phyloP scores from a whole-genome alignment of 2,888 invertebrate species.

The Zhuqinia jingwanae region DNA sequence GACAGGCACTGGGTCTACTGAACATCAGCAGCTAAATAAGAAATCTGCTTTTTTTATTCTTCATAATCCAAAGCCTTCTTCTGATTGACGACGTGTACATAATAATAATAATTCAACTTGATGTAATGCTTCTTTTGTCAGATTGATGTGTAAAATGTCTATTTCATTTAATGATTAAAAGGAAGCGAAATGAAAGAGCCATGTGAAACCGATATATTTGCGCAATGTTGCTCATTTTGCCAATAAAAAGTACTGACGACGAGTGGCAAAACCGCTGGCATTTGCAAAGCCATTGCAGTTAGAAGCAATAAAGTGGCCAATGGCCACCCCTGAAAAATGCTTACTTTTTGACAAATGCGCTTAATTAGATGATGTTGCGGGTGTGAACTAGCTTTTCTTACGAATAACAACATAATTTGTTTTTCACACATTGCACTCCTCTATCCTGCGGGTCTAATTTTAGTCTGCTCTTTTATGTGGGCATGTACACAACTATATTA shows the following conservation, averaged over 20 bases:
- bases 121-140: background rate
- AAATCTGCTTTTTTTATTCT: too few species aligned
- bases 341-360: background rate
- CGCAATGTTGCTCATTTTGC: background rate
- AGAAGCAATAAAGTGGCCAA: background rate
- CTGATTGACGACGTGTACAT: too few species aligned
- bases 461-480: too few species aligned
- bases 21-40: background rate
- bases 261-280: background rate
- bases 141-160: background rate
- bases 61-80: too few species aligned
- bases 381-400: too few species aligned
- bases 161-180: background rate
- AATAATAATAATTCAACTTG: background rate
- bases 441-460: too few species aligned
- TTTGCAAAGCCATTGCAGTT: background rate
- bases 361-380: background rate
- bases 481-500: too few species aligned
- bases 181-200: background rate
- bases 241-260: background rate
- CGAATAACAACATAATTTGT: too few species aligned
- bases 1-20: background rate
- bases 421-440: too few species aligned
- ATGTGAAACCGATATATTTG: background rate
- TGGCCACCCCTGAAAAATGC: conserved; percentile 7